Evolutionary conservation across 2,113 vertebrate genomes (phyloP), one percentile per base, ranked within the genome.

Genomic region (Crotalus horridus): DNA sequence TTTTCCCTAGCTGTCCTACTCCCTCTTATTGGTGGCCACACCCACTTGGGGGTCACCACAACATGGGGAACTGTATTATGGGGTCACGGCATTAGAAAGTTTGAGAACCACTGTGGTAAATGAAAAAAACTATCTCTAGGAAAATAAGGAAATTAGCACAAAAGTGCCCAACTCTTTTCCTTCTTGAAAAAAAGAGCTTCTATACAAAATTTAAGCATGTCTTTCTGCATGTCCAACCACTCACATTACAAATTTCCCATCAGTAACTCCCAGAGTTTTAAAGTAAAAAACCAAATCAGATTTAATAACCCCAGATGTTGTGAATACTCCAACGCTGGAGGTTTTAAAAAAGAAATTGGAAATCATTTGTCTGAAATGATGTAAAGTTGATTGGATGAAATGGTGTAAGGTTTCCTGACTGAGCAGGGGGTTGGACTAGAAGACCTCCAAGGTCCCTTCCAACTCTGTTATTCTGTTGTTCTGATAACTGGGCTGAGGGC

Each of bases 61-160:
- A n/a, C n/a, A n/a, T n/a, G n/a, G n/a, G n/a, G n/a, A n/a, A n/a
- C n/a, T n/a, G n/a, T n/a, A n/a, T n/a, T n/a, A n/a, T n/a, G n/a
- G n/a, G n/a, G n/a, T n/a, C n/a, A n/a, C n/a, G n/a, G n/a, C n/a
- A n/a, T n/a, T n/a, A n/a, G n/a, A n/a, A n/a, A n/a, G n/a, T n/a
- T n/a, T n/a, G n/a, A n/a, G n/a, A n/a, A n/a, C n/a, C n/a, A n/a
- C n/a, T 17, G 81, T 91, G 81, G 55, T 81, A 2, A 11, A 0
- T 33, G 0, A 0, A 0, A 39, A 46, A 46, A 24, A 74, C 0
- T 0, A 1, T 39, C 58, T 39, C 88, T 55, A 48, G 54, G 29
- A 91, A 91, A 23, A 11, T 1, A 51, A 29, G 26, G 0, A 6
- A 90, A 94, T 93, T 88, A 48, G 69, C 48, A 74, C 46, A 85